These are phyloP conservation scores for Drosophila eugracilis DNA, from an alignment of 1,140 invertebrate species.

Conservation along the genomic window DNA sequence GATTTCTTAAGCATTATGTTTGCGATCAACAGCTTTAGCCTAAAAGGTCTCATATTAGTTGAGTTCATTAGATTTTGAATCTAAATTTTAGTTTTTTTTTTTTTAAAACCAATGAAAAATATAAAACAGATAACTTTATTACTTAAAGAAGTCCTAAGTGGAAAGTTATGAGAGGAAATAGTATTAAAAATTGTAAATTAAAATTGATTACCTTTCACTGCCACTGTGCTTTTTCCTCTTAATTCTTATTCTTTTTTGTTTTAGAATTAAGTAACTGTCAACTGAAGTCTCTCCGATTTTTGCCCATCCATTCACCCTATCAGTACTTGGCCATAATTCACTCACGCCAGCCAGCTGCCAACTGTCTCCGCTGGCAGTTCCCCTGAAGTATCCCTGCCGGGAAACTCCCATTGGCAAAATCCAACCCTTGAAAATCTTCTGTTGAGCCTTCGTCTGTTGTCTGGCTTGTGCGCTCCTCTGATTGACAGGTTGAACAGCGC, in stretches of 20 bases:
- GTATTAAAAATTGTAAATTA: not conserved
- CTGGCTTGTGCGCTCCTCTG: constrained; percentile 61
- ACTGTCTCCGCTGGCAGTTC: constrained; percentile 7
- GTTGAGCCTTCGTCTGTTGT: constrained; percentile 35
- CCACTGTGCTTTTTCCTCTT: constrained; percentile 4
- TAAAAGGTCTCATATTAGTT: too few relatives aligned
- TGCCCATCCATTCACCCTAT: constrained; percentile 17
- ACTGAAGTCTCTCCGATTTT: constrained; percentile 7
- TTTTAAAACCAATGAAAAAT: too few relatives aligned
- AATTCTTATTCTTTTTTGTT: not conserved
- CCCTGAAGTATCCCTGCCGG: not conserved
- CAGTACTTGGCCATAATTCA: constrained; percentile 41
- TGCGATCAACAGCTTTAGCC: too few relatives aligned
- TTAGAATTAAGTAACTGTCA: constrained; percentile 24
- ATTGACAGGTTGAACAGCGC: constrained; percentile 71
- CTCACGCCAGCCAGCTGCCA: constrained; percentile 45
- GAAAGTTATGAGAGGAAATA: too few relatives aligned
- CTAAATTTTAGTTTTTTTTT: too few relatives aligned
- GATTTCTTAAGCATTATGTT: too few relatives aligned
- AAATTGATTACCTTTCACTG: not conserved
- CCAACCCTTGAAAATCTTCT: constrained; percentile 4
- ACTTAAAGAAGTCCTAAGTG: too few relatives aligned
- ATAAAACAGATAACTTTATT: too few relatives aligned
- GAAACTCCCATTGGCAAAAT: not conserved
- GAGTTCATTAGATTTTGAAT: too few relatives aligned